Evolutionary conservation across 2,888 invertebrate genomes (phyloP).

Genomic region (Thecophora atra): DNA sequence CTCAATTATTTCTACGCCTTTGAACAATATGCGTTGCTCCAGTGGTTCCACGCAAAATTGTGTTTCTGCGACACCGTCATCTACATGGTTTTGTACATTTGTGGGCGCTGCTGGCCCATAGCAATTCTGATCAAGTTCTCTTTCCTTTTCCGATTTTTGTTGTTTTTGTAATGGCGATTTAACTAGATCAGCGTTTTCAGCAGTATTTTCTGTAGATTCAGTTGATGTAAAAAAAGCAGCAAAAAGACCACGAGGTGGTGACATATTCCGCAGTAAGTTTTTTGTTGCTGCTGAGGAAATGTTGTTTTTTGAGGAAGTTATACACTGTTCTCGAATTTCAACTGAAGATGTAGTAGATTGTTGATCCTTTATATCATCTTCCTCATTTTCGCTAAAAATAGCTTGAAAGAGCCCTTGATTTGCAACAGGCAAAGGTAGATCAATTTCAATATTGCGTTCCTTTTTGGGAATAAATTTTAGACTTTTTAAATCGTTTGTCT

Average conservation of each 20-base stretch:
- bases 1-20: slow-evolving; percentile 48
- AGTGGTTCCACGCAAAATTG: slow-evolving; percentile 46
- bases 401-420: slow-evolving; percentile 87
- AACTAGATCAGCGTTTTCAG: slow-evolving; percentile 4
- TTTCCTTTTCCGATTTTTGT: slow-evolving; percentile 17
- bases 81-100: neutral
- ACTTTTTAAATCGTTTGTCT: slow-evolving; percentile 37
- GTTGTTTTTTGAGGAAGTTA: slow-evolving; percentile 36
- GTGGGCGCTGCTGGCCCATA: slow-evolving; percentile 53
- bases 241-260: slow-evolving; percentile 78
- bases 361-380: slow-evolving; percentile 68
- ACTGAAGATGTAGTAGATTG: slow-evolving; percentile 46
- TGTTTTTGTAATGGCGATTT: slow-evolving; percentile 9
- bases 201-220: slow-evolving; percentile 5
- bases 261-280: slow-evolving; percentile 73
- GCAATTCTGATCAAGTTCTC: slow-evolving; percentile 39
- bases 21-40: slow-evolving; percentile 40
- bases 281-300: slow-evolving; percentile 59
- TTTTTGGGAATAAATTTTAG: slow-evolving; percentile 54
- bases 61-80: neutral
- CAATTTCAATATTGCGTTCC: slow-evolving; percentile 39
- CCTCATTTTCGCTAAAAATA: slow-evolving; percentile 85
- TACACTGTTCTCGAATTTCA: slow-evolving; percentile 40
- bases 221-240: slow-evolving; percentile 54
- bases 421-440: slow-evolving; percentile 68